These are phyloP conservation scores for Dendronephthya gigantea DNA, from an alignment of 64 coral and sea anemone species.

Conservation along the genomic window DNA sequence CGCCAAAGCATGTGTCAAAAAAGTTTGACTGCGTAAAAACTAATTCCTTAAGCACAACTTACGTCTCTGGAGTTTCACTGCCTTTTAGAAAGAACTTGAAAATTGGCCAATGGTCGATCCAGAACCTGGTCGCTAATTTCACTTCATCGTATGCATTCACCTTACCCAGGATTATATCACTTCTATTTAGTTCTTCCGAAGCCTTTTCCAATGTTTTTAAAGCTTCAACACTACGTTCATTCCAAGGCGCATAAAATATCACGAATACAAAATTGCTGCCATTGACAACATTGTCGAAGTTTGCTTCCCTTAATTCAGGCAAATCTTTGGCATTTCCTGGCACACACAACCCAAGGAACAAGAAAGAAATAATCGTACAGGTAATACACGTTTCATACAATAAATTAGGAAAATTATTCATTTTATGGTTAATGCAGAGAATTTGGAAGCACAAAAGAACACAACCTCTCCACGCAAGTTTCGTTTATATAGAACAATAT, in stretches of 20 bases:
- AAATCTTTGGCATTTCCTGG: slow-evolving; percentile 18
- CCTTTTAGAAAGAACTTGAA: slow-evolving; percentile 91
- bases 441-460: not conserved
- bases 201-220: slow-evolving; percentile 45
- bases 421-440: not conserved
- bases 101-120: slow-evolving; percentile 68
- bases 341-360: not conserved
- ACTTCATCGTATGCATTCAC: slow-evolving; percentile 88
- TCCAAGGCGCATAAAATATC: slow-evolving; percentile 90
- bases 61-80: slow-evolving; percentile 84
- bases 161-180: slow-evolving; percentile 60
- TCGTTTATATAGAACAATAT: not conserved
- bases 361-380: not conserved
- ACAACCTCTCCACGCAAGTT: not conserved
- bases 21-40: too few species aligned
- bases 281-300: slow-evolving; percentile 51
- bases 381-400: too few species aligned
- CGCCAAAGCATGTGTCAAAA: too few species aligned
- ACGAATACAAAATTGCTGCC: slow-evolving; percentile 76
- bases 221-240: slow-evolving; percentile 44
- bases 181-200: slow-evolving; percentile 35
- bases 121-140: slow-evolving; percentile 66
- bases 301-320: slow-evolving; percentile 34
- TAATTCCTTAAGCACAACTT: slow-evolving; percentile 43
- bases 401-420: not conserved